phyloP scores from a whole-genome alignment of 2,797 vertebrate species.

The Malacoctenus gilli region DNA sequence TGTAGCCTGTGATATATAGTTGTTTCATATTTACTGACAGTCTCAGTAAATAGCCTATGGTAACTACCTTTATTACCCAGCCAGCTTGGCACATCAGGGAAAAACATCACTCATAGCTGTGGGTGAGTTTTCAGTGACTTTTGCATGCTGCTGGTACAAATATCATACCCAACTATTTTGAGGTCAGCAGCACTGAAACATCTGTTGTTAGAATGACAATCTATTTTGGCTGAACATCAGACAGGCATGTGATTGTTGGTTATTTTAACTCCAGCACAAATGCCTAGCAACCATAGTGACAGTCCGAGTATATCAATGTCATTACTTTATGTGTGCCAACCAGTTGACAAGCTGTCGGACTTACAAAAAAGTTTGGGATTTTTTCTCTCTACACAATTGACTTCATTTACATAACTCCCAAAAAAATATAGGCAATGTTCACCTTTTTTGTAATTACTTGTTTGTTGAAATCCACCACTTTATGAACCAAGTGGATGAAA shows the following conservation, averaged over 20 bases:
- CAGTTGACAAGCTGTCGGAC: neutral
- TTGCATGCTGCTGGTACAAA: constrained; percentile 52
- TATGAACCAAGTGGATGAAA: too few species aligned
- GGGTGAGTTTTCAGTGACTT: constrained; percentile 62
- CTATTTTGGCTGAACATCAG: constrained; percentile 66
- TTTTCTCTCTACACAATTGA: neutral
- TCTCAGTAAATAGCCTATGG: constrained; percentile 48
- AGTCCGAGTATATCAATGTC: constrained; percentile 36
- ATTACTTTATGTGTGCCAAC: constrained; percentile 15
- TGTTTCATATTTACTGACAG: constrained; percentile 37
- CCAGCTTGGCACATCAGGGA: constrained; percentile 60
- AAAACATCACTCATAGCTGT: constrained; percentile 55
- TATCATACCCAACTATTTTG: constrained; percentile 53
- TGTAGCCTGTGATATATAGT: constrained; percentile 24
- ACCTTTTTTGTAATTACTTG: too few species aligned
- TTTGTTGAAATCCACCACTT: too few species aligned
- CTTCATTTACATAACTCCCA: too few species aligned
- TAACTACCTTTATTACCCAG: constrained; percentile 55
- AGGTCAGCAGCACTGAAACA: constrained; percentile 62
- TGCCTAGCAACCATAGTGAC: constrained; percentile 39
- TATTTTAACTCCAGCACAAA: constrained; percentile 52
- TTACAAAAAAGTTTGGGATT: too few species aligned
- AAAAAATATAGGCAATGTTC: too few species aligned
- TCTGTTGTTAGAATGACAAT: constrained; percentile 59
- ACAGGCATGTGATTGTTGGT: constrained; percentile 51